phyloP scores from a whole-genome alignment of 2,888 invertebrate genomes.

The Caenorhabditis sulstoni region DNA sequence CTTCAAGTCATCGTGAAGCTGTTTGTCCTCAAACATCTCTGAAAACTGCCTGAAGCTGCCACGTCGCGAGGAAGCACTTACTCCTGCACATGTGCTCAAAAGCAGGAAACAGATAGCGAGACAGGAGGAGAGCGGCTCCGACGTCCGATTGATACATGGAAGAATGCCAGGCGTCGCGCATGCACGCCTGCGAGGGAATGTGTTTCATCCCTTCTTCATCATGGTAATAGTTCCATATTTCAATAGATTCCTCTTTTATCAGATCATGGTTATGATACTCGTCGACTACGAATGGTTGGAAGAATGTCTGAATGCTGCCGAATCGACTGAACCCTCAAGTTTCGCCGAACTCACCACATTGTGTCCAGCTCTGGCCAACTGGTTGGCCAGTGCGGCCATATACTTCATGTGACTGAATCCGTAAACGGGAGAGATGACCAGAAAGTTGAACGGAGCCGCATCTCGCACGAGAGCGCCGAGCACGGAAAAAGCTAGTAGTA shows the following conservation, averaged over 20 bases:
- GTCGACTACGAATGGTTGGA: constrained; percentile 44
- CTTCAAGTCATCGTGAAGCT: constrained; percentile 26
- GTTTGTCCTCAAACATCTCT: constrained; percentile 36
- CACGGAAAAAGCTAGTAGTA: constrained; percentile 7
- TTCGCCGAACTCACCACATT: constrained; percentile 40
- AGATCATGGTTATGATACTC: constrained; percentile 24
- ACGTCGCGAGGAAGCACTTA: not conserved
- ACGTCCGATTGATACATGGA: constrained; percentile 38
- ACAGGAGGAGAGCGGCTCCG: not conserved
- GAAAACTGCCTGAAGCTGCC: not conserved
- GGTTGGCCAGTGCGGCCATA: constrained; percentile 54
- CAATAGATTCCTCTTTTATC: constrained; percentile 20
- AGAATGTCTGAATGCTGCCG: constrained; percentile 26
- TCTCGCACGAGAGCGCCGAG: not conserved
- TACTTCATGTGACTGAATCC: constrained; percentile 57
- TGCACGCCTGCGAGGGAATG: not conserved
- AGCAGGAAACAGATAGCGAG: not conserved
- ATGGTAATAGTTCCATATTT: constrained; percentile 29
- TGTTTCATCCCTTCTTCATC: constrained; percentile 22
- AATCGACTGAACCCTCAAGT: not conserved
- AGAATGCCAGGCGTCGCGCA: constrained; percentile 31
- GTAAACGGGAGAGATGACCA: constrained; percentile 49
- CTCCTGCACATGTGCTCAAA: constrained; percentile 49
- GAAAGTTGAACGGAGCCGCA: constrained; percentile 38
- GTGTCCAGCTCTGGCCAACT: constrained; percentile 57